Conservation (phyloP, 2,113 vertebrate species). For the Patagioenas fasciata region DNA sequence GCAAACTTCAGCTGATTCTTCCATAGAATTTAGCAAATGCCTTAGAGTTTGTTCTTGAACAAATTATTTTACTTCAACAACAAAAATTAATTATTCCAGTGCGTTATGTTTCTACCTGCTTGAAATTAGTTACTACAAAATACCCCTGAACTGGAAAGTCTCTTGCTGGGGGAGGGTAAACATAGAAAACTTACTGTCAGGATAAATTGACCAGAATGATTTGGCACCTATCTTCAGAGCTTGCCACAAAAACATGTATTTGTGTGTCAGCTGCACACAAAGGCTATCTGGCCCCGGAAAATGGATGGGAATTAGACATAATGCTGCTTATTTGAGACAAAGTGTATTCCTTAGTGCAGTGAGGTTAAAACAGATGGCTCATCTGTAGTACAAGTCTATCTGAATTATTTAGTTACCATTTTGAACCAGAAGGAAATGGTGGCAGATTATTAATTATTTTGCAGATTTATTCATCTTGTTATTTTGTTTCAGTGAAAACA, state of each 20-base stretch:
- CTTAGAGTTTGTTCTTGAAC: background rate
- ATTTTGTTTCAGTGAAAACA: constrained; percentile 4
- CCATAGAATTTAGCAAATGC: background rate
- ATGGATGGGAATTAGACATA: constrained; percentile 26
- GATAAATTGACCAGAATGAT: constrained; percentile 16
- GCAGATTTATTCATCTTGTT: background rate
- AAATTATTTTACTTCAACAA: background rate
- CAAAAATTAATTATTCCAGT: background rate
- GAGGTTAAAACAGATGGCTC: constrained; percentile 13
- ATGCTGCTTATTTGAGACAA: constrained; percentile 33
- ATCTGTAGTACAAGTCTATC: background rate
- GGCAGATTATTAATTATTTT: constrained; percentile 6
- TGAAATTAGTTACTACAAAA: background rate
- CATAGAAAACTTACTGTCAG: background rate
- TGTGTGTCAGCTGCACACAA: constrained; percentile 20
- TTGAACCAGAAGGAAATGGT: constrained; percentile 6
- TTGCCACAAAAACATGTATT: constrained; percentile 16
- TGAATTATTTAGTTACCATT: constrained; percentile 43
- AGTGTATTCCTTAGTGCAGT: background rate
- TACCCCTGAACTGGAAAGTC: background rate
- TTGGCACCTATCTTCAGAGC: background rate
- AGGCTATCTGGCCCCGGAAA: constrained; percentile 12
- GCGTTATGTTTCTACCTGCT: background rate
- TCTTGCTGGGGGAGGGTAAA: background rate
- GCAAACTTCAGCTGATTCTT: background rate